These are phyloP conservation scores for Gouania willdenowi DNA, from an alignment of 2,797 vertebrate genomes.

Conservation along the genomic window DNA sequence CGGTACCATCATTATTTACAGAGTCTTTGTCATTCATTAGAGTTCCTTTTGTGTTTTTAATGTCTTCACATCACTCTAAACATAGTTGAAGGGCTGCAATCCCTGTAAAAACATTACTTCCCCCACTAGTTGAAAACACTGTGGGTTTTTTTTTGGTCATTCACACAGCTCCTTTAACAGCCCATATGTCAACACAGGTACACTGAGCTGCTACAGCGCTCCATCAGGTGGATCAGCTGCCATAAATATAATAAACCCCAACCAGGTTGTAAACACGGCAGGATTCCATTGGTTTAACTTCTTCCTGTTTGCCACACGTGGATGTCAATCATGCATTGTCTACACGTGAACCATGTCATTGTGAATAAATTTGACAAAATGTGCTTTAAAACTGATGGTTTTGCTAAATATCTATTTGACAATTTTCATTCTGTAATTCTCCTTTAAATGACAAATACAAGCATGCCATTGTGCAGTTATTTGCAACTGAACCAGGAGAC, in stretches of 20 bases:
- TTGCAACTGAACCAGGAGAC: background rate
- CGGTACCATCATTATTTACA: too few relatives aligned
- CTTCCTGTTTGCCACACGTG: slow-evolving; percentile 18
- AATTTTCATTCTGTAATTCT: too few relatives aligned
- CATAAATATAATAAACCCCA: slow-evolving; percentile 40
- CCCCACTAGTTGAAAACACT: slow-evolving; percentile 6
- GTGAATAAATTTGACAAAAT: background rate
- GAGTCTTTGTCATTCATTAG: too few relatives aligned
- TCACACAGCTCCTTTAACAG: slow-evolving; percentile 4
- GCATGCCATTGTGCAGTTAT: background rate
- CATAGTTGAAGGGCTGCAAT: slow-evolving; percentile 2
- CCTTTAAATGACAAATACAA: background rate
- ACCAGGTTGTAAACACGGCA: slow-evolving; percentile 38
- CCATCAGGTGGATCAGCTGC: slow-evolving; percentile 5
- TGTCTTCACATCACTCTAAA: slow-evolving; percentile 8
- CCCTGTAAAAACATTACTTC: slow-evolving; percentile 17
- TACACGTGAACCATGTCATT: slow-evolving; percentile 1
- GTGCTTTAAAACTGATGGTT: background rate
- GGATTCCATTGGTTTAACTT: slow-evolving; percentile 16
- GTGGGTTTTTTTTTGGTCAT: slow-evolving; percentile 8
- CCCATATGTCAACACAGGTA: slow-evolving; percentile 21
- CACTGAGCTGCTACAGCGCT: slow-evolving; percentile 26
- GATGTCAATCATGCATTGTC: slow-evolving; percentile 22
- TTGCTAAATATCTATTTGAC: background rate
- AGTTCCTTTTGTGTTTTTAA: slow-evolving; percentile 6